phyloP scores from a whole-genome alignment of 2,797 vertebrate species.

The Propithecus deckenii region DNA sequence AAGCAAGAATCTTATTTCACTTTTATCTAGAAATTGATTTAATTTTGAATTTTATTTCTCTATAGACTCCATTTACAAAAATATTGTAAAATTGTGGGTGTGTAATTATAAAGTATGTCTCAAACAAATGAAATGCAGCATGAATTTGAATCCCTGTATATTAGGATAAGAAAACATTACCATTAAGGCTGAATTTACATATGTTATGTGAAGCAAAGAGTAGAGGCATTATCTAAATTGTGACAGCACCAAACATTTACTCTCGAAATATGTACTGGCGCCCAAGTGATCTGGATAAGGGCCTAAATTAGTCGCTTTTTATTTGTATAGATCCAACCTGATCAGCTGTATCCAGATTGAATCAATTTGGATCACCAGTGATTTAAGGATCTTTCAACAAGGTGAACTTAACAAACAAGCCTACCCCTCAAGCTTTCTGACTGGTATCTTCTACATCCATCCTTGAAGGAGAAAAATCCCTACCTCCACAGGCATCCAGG shows the following conservation, averaged over 20 bases:
- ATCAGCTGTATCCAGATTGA: neutral
- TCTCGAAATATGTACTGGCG: neutral
- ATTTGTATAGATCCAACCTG: neutral
- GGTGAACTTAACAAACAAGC: neutral
- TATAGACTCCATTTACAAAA: neutral
- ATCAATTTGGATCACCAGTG: neutral
- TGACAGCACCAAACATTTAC: neutral
- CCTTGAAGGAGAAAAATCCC: constrained; percentile 14
- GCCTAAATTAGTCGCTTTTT: neutral
- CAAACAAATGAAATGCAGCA: neutral
- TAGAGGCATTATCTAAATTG: neutral
- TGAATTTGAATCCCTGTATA: constrained; percentile 2
- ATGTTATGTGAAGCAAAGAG: neutral
- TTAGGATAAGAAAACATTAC: constrained; percentile 27
- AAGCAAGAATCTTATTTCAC: constrained; percentile 28
- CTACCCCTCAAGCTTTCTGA: neutral
- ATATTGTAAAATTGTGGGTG: neutral
- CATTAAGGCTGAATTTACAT: neutral
- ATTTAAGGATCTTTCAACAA: neutral
- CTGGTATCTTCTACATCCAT: neutral
- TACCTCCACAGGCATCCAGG: neutral
- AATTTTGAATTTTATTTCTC: neutral
- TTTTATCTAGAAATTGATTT: constrained; percentile 36
- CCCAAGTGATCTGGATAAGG: neutral
- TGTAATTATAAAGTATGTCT: constrained; percentile 8